These are phyloP conservation scores for Eurois occulta DNA, from an alignment of 2,888 invertebrate species.

Conservation along the genomic window DNA sequence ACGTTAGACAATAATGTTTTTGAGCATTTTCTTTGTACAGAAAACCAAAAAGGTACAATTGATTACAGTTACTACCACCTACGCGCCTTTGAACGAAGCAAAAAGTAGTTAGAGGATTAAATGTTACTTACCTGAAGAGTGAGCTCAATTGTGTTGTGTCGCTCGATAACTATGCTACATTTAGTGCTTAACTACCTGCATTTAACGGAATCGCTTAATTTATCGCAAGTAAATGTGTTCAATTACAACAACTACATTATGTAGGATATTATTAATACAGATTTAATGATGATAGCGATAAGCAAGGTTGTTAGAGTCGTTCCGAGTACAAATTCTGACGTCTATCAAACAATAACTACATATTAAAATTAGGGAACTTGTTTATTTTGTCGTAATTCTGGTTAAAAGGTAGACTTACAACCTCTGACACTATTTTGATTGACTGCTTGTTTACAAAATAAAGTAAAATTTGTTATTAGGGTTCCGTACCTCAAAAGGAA, in stretches of 20 bases:
- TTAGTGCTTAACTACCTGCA: background rate
- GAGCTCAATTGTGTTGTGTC: background rate
- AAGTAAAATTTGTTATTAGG: too few species aligned
- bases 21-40: slow-evolving; percentile 9
- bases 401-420: slow-evolving; percentile 10
- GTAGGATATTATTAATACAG: slow-evolving; percentile 52
- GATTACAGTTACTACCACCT: slow-evolving; percentile 4
- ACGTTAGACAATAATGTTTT: slow-evolving; percentile 22
- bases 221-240: slow-evolving; percentile 22
- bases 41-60: slow-evolving; percentile 17
- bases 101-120: slow-evolving; percentile 14
- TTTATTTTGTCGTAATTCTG: slow-evolving; percentile 36
- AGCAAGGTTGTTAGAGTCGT: slow-evolving; percentile 57
- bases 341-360: slow-evolving; percentile 45
- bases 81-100: background rate
- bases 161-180: background rate
- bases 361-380: slow-evolving; percentile 48
- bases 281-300: slow-evolving; percentile 64
- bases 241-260: slow-evolving; percentile 27
- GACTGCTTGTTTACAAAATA: slow-evolving; percentile 16
- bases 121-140: slow-evolving; percentile 12
- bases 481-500: too few species aligned
- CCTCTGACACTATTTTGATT: slow-evolving; percentile 4
- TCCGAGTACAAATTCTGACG: slow-evolving; percentile 46
- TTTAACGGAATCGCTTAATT: background rate